Evolutionary conservation across 2,797 vertebrate species (phyloP).

Genomic region (Botia almorhae): DNA sequence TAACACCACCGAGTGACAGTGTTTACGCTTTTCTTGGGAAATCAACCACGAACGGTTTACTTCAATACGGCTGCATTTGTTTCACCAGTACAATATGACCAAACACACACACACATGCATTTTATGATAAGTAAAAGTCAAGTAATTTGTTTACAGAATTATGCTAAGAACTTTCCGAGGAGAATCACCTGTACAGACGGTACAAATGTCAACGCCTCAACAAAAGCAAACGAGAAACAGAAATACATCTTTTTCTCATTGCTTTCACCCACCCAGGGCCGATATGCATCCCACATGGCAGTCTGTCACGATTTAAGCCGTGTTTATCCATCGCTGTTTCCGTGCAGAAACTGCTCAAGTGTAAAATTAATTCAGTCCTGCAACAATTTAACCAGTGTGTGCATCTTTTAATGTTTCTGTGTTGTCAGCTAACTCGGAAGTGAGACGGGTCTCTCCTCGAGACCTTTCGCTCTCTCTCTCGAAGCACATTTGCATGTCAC

Average conservation of each 20-base stretch:
- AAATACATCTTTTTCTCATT: slow-evolving; percentile 17
- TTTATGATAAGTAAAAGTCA: background rate
- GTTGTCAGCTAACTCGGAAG: slow-evolving; percentile 37
- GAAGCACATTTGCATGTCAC: slow-evolving; percentile 46
- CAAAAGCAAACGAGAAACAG: slow-evolving; percentile 16
- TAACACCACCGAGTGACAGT: too few species aligned
- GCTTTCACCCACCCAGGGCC: background rate
- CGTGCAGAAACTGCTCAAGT: slow-evolving; percentile 4
- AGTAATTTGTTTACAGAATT: slow-evolving; percentile 7
- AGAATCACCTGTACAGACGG: slow-evolving; percentile 17
- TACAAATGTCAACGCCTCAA: slow-evolving; percentile 6
- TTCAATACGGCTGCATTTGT: background rate
- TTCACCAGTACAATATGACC: background rate
- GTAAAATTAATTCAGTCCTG: slow-evolving; percentile 32
- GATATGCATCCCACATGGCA: slow-evolving; percentile 29
- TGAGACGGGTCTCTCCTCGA: slow-evolving; percentile 49
- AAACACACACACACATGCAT: background rate
- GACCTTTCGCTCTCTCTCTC: slow-evolving; percentile 47
- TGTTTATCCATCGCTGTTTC: slow-evolving; percentile 13
- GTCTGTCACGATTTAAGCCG: slow-evolving; percentile 19
- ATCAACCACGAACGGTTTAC: too few species aligned
- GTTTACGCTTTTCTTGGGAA: too few species aligned
- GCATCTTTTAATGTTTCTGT: slow-evolving; percentile 22
- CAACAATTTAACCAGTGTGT: slow-evolving; percentile 2
- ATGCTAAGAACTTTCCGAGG: background rate